Conservation (phyloP, 2,797 vertebrate species). For the Fistularia commersonii region DNA sequence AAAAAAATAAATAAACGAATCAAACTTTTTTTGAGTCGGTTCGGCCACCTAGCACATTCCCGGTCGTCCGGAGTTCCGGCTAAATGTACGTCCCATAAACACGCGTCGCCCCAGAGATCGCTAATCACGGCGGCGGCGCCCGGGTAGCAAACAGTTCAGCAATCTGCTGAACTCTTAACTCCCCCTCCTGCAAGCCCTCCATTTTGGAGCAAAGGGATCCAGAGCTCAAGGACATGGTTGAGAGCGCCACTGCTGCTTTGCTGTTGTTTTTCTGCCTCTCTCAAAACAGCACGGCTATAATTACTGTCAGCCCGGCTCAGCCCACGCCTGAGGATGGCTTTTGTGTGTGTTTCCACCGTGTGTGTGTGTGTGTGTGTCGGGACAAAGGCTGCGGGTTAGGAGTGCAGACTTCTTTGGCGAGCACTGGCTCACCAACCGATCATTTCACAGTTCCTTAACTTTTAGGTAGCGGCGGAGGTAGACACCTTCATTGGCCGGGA, state of each 20-base stretch:
- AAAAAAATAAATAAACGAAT: too few species aligned
- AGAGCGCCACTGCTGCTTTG: conserved; percentile 58
- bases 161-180: conserved; percentile 43
- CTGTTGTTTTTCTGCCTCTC: conserved; percentile 69
- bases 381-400: conserved; percentile 38
- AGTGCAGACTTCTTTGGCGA: conserved; percentile 47
- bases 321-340: conserved; percentile 62
- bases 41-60: conserved; percentile 34
- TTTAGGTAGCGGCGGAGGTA: neutral
- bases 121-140: conserved; percentile 60
- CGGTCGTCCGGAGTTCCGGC: conserved; percentile 40
- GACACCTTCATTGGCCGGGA: too few species aligned
- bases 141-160: conserved; percentile 39
- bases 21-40: too few species aligned
- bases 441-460: conserved; percentile 51
- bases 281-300: conserved; percentile 73
- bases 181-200: conserved; percentile 58
- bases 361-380: conserved; percentile 20
- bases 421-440: conserved; percentile 46
- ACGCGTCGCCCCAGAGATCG: conserved; percentile 43
- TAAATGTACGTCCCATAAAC: conserved; percentile 55
- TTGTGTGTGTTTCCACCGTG: conserved; percentile 23
- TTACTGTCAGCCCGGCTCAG: conserved; percentile 67
- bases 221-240: conserved; percentile 59
- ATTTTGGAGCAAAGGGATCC: conserved; percentile 59